Evolutionary conservation across 2,888 invertebrate genomes (phyloP).

Genomic region (Mythimna lalbum): DNA sequence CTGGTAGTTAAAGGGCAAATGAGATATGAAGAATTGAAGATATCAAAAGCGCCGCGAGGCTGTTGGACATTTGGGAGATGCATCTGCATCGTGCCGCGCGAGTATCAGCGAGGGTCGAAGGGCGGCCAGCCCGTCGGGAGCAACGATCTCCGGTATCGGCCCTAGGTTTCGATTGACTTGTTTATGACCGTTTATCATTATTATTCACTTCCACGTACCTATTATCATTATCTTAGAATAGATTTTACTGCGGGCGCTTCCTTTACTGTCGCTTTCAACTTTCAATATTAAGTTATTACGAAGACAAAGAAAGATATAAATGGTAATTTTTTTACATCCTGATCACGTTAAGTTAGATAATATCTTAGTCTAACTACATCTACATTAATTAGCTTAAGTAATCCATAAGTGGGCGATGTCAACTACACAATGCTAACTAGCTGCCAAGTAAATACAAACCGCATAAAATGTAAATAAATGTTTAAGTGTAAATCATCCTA

Average conservation of each 20-base stretch:
- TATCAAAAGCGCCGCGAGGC: slow-evolving; percentile 67
- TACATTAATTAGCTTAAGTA: slow-evolving; percentile 48
- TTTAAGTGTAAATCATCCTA: slow-evolving; percentile 38
- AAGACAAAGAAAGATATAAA: slow-evolving; percentile 33
- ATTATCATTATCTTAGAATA: slow-evolving; percentile 82
- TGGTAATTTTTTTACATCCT: slow-evolving; percentile 25
- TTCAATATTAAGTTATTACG: slow-evolving; percentile 27
- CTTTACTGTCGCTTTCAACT: slow-evolving; percentile 62
- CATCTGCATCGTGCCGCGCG: slow-evolving; percentile 61
- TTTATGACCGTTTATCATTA: slow-evolving; percentile 85
- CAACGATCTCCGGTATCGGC: slow-evolving; percentile 83
- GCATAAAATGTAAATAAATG: slow-evolving; percentile 30
- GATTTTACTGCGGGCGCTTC: slow-evolving; percentile 79
- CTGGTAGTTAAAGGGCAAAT: slow-evolving; percentile 51
- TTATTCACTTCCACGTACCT: slow-evolving; percentile 73
- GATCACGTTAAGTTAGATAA: slow-evolving; percentile 25
- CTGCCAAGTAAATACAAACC: slow-evolving; percentile 25
- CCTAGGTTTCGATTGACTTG: slow-evolving; percentile 82
- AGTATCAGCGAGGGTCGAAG: slow-evolving; percentile 79
- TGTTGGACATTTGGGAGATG: slow-evolving; percentile 71
- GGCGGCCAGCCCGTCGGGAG: slow-evolving; percentile 74
- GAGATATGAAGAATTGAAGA: slow-evolving; percentile 40
- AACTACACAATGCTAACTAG: slow-evolving; percentile 11
- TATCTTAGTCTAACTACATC: slow-evolving; percentile 23
- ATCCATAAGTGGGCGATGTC: slow-evolving; percentile 22